Conservation (phyloP, 2,888 invertebrate species). For the Agrochola macilenta region DNA sequence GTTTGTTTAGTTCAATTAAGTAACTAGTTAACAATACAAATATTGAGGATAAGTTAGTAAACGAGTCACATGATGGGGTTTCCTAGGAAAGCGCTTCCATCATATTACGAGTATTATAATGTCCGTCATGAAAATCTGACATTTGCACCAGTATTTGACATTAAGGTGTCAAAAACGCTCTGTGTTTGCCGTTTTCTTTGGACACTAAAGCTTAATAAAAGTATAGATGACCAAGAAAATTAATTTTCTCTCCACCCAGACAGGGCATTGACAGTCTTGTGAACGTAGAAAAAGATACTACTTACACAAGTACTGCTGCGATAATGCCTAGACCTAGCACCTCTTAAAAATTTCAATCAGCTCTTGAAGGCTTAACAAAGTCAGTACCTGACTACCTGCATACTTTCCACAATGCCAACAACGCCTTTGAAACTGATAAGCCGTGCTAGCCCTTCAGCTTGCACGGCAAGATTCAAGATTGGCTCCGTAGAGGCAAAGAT, state of each 20-base stretch:
- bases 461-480: constrained; percentile 41
- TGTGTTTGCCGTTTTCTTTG: no score
- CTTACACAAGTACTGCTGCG: neutral
- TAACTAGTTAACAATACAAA: no score
- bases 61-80: neutral
- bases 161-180: no score
- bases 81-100: no score
- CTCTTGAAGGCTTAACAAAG: constrained; percentile 24
- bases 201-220: neutral
- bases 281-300: neutral
- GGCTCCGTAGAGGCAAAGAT: constrained; percentile 31
- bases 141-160: no score
- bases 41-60: no score
- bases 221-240: neutral
- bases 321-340: neutral
- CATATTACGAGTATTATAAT: no score
- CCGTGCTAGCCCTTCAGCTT: constrained; percentile 22
- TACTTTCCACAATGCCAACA: neutral
- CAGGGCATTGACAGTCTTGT: neutral
- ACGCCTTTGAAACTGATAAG: constrained; percentile 43
- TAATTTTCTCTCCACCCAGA: neutral
- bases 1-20: no score
- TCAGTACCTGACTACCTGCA: constrained; percentile 2
- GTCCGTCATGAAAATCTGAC: no score
- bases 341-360: constrained; percentile 20